These are phyloP conservation scores for Berghia stephanieae DNA, from an alignment of 1,140 invertebrate genomes.

Conservation along the genomic window DNA sequence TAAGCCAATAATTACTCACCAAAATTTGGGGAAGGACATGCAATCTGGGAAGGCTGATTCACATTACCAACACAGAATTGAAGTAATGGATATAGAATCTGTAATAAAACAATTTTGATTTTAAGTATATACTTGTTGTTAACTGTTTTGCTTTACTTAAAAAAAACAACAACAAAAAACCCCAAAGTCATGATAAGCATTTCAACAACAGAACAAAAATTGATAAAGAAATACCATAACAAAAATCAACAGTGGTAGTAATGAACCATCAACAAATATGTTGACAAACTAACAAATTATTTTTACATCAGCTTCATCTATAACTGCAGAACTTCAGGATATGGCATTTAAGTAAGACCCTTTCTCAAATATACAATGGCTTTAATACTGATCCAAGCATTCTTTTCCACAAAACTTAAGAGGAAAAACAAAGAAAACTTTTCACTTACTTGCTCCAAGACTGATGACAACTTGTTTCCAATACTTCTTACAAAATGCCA, in stretches of 20 bases:
- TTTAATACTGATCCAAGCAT: background rate
- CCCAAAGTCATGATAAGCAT: too few species aligned
- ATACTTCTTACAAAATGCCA: slow-evolving; percentile 59
- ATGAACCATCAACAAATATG: too few species aligned
- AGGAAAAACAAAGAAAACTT: background rate
- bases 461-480: slow-evolving; percentile 45
- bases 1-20: too few species aligned
- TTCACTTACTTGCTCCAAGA: slow-evolving; percentile 59
- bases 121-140: too few species aligned
- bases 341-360: background rate
- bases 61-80: slow-evolving; percentile 50
- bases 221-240: too few species aligned
- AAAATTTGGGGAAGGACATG: background rate
- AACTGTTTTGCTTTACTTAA: background rate
- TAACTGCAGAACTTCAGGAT: background rate
- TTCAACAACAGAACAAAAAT: too few species aligned
- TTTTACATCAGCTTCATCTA: too few species aligned
- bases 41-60: background rate
- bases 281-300: too few species aligned
- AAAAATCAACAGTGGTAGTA: too few species aligned
- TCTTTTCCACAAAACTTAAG: background rate
- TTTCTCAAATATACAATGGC: background rate
- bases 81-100: slow-evolving; percentile 55
- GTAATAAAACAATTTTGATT: too few species aligned
- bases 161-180: background rate